Conservation (phyloP, 2,888 invertebrate genomes). For the Rhagophthalmus giganteus region DNA sequence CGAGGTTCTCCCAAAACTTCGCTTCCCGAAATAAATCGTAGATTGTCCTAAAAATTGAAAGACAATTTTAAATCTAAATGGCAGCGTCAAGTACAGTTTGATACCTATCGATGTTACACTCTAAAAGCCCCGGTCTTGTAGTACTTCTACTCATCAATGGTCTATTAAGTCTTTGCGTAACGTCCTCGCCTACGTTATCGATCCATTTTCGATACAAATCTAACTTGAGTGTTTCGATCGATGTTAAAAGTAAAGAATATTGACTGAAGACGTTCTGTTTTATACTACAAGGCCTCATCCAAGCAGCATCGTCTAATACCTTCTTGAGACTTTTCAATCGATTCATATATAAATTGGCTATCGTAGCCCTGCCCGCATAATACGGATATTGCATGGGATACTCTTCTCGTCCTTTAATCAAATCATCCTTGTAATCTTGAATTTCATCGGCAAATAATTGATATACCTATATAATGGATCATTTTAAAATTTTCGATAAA, state of each 20-base stretch:
- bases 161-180: constrained; percentile 64
- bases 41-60: constrained; percentile 60
- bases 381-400: constrained; percentile 70
- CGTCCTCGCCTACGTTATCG: constrained; percentile 64
- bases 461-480: constrained; percentile 62
- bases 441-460: constrained; percentile 76
- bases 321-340: constrained; percentile 63
- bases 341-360: constrained; percentile 69
- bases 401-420: constrained; percentile 63
- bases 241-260: constrained; percentile 64
- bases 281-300: constrained; percentile 75
- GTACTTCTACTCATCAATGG: constrained; percentile 73
- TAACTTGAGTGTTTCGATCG: constrained; percentile 61
- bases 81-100: background rate
- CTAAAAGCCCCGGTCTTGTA: constrained; percentile 66
- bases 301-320: constrained; percentile 72
- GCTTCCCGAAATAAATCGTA: constrained; percentile 74
- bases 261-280: constrained; percentile 72
- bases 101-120: constrained; percentile 79
- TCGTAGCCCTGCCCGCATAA: constrained; percentile 72
- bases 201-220: constrained; percentile 62
- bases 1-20: constrained; percentile 71
- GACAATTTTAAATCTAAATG: background rate
- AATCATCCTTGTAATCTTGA: constrained; percentile 70
- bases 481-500: background rate